phyloP scores from a whole-genome alignment of 1,140 invertebrate genomes.

The Drosophila lowei region DNA sequence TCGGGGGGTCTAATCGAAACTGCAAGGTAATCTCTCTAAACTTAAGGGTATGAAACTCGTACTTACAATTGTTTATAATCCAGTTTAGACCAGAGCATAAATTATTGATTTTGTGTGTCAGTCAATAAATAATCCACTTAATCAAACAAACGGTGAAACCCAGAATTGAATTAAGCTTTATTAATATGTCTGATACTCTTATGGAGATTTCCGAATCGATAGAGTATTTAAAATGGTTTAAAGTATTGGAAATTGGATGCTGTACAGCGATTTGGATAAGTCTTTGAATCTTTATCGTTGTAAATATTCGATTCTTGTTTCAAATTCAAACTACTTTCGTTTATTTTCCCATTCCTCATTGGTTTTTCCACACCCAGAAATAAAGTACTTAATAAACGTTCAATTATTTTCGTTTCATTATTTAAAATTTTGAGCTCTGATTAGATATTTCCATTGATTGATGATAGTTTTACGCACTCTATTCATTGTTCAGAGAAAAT shows the following conservation, averaged over 20 bases:
- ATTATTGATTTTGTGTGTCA: constrained; percentile 31
- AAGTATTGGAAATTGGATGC: no score
- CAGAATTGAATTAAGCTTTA: constrained; percentile 10
- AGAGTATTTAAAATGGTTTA: no score
- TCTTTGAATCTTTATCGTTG: no score
- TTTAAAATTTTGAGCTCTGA: constrained; percentile 1
- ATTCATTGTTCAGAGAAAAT: constrained; percentile 10
- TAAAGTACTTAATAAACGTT: no score
- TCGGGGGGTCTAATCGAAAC: not conserved
- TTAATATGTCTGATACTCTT: constrained; percentile 14
- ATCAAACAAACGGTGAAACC: constrained; percentile 19
- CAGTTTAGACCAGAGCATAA: constrained; percentile 29
- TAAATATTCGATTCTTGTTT: no score
- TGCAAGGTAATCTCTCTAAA: constrained; percentile 14
- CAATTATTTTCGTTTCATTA: no score
- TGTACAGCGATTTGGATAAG: no score
- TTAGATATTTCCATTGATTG: constrained; percentile 28
- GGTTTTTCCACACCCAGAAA: no score
- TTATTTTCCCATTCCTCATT: no score
- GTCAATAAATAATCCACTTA: constrained; percentile 39
- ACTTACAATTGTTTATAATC: constrained; percentile 21
- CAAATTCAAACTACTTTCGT: no score
- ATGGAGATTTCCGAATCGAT: not conserved
- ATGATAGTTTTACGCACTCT: constrained; percentile 10
- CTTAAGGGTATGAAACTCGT: constrained; percentile 1